Evolutionary conservation across 2,888 invertebrate genomes (phyloP).

Genomic region (Dolichopus griseipennis): DNA sequence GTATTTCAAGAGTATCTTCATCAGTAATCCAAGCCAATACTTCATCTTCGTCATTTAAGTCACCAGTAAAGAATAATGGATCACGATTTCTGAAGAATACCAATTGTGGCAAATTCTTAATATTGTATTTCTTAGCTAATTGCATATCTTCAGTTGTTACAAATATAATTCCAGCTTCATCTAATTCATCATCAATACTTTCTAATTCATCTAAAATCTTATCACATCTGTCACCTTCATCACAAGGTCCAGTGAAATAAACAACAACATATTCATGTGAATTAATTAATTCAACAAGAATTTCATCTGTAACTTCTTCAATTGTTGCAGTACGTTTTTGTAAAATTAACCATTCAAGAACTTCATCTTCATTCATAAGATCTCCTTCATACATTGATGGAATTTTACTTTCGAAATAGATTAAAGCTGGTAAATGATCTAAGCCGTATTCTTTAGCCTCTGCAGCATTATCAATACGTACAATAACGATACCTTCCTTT

Average conservation of each 20-base stretch:
- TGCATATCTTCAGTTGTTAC: constrained; percentile 80
- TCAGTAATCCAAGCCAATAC: constrained; percentile 86
- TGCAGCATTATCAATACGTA: constrained; percentile 79
- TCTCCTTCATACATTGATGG: constrained; percentile 88
- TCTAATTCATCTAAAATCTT: constrained; percentile 76
- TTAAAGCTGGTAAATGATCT: constrained; percentile 66
- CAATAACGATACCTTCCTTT: constrained; percentile 82
- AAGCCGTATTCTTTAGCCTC: constrained; percentile 88
- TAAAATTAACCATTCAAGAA: constrained; percentile 72
- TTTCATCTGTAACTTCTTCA: constrained; percentile 90
- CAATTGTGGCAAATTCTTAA: constrained; percentile 75
- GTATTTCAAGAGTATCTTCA: constrained; percentile 81
- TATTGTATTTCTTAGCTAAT: constrained; percentile 74
- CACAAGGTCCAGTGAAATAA: constrained; percentile 83
- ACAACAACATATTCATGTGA: constrained; percentile 92
- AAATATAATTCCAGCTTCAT: constrained; percentile 87
- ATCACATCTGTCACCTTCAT: constrained; percentile 80
- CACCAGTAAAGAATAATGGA: constrained; percentile 73
- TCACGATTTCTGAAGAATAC: constrained; percentile 89
- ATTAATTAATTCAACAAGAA: constrained; percentile 71
- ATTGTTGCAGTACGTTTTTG: constrained; percentile 86
- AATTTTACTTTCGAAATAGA: constrained; percentile 86
- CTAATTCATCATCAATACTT: constrained; percentile 86
- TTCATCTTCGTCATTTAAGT: constrained; percentile 84
- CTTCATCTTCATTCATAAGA: constrained; percentile 83